Conservation (phyloP, 2,113 vertebrate genomes). For the Puffinus mauretanicus region DNA sequence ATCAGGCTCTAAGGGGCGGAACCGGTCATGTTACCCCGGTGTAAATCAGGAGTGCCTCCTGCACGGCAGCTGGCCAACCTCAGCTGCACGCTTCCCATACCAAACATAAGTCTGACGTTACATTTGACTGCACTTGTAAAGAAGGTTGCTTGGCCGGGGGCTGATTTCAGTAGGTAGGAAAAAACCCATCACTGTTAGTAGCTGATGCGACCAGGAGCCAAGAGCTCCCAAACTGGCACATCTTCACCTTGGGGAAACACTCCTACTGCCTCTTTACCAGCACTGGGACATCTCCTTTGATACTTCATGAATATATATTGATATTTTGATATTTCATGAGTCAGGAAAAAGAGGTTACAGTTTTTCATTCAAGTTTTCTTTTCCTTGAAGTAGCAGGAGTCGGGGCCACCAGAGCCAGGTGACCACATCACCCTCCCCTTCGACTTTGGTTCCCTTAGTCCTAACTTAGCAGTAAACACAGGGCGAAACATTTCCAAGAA, state of each 20-base stretch:
- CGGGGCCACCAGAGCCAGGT: fast-evolving
- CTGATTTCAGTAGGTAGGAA: background rate
- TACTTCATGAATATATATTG: background rate
- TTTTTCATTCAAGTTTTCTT: background rate
- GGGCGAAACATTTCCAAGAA: background rate
- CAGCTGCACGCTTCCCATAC: background rate
- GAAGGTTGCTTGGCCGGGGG: background rate
- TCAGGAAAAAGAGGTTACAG: background rate
- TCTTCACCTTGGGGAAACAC: background rate
- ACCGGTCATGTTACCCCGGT: background rate
- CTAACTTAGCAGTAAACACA: background rate
- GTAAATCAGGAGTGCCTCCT: background rate
- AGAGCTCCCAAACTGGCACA: background rate
- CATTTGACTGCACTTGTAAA: background rate
- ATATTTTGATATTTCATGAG: background rate
- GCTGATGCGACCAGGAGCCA: background rate
- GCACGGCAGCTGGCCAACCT: background rate
- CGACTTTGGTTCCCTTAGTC: background rate
- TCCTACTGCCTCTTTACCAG: background rate
- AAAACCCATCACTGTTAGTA: background rate
- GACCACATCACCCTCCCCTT: background rate
- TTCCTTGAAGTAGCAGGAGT: background rate
- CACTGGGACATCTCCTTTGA: background rate
- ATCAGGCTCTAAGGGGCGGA: background rate
- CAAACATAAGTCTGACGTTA: background rate